These are phyloP conservation scores for Poliocrania exsul DNA, from an alignment of 2,797 vertebrate species.

Conservation along the genomic window DNA sequence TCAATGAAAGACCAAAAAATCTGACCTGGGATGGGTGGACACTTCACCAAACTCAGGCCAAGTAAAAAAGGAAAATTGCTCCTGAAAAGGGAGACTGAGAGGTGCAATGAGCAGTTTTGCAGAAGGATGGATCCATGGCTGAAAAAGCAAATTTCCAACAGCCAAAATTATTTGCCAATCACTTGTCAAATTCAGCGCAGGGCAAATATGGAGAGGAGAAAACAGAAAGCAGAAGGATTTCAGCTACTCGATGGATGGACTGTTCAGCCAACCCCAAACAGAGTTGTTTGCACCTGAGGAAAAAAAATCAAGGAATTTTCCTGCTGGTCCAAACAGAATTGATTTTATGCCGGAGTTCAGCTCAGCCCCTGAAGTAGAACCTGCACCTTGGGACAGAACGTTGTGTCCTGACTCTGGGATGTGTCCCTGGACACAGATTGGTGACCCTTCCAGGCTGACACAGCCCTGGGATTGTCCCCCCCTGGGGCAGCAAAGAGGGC, in stretches of 20 bases:
- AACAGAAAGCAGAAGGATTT: neutral
- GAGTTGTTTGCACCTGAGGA: neutral
- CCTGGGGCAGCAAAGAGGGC: neutral
- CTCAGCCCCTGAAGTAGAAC: neutral
- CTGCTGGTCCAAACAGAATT: neutral
- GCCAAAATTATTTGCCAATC: neutral
- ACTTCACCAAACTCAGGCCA: neutral
- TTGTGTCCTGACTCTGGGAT: accelerated
- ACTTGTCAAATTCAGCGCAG: neutral
- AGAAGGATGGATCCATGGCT: neutral
- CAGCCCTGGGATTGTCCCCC: neutral
- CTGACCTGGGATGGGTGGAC: neutral
- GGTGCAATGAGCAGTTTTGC: neutral
- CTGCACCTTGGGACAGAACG: neutral
- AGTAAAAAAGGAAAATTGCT: neutral
- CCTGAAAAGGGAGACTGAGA: too few relatives aligned
- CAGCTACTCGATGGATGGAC: neutral
- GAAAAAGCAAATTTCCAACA: neutral
- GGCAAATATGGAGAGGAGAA: neutral
- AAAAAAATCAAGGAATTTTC: neutral
- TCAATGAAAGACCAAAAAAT: too few relatives aligned
- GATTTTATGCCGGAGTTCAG: neutral
- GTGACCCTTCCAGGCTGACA: accelerated
- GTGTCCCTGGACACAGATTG: accelerated
- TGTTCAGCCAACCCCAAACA: neutral